Conservation (phyloP, 2,888 invertebrate species). For the Elysia crispata region DNA sequence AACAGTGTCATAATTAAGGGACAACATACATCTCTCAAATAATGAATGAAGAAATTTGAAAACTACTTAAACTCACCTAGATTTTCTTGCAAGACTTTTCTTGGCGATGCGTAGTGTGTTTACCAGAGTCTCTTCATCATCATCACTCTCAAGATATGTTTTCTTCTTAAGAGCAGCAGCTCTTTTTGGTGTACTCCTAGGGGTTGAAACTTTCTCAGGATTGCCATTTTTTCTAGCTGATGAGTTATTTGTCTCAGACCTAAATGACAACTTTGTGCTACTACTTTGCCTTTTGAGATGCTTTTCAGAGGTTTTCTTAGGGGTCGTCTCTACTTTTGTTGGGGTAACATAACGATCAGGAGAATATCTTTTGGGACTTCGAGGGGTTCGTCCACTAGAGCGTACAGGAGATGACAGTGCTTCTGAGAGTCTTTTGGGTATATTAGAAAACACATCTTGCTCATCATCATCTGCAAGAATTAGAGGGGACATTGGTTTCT, state of each 20-base stretch:
- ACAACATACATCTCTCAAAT: no score
- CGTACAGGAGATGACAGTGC: not conserved
- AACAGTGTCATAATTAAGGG: no score
- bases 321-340: not conserved
- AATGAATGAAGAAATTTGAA: no score
- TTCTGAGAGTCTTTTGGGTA: not conserved
- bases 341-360: conserved; percentile 11
- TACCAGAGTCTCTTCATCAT: no score
- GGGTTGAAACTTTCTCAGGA: no score
- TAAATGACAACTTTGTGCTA: no score
- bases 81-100: no score
- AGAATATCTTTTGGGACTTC: conserved; percentile 3
- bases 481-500: not conserved
- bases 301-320: conserved; percentile 1
- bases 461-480: not conserved
- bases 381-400: conserved; percentile 13
- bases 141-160: conserved; percentile 27
- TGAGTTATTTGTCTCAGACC: no score
- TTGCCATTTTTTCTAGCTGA: no score
- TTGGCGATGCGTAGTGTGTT: no score
- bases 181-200: conserved; percentile 33
- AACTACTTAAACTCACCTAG: no score
- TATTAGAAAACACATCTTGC: not conserved
- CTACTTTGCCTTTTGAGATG: no score
- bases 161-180: conserved; percentile 25